A percentile compares a stretch with the other conserved stretches of the same genome.
Conservation (phyloP, 2,888 invertebrate species). For the Sicus ferrugineus region DNA sequence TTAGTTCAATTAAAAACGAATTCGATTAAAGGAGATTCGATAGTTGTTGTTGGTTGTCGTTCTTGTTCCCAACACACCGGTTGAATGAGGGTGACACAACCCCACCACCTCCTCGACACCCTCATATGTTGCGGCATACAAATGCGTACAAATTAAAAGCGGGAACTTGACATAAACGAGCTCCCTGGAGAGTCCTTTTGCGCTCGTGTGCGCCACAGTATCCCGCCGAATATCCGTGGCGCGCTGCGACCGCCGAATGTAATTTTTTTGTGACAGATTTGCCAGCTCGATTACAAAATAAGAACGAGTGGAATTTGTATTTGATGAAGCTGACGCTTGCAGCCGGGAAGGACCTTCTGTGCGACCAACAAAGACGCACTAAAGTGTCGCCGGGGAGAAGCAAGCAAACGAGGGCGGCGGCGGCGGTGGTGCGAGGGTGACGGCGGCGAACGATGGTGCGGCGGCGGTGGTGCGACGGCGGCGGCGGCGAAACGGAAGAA, state of each 20-base stretch:
- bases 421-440: neutral
- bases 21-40: slow-evolving; percentile 44
- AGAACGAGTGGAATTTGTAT: slow-evolving; percentile 42
- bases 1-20: slow-evolving; percentile 50
- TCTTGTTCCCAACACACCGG: neutral
- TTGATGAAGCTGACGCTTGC: slow-evolving; percentile 53
- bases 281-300: slow-evolving; percentile 55
- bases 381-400: slow-evolving; percentile 58
- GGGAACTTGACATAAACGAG: slow-evolving; percentile 63
- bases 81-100: neutral
- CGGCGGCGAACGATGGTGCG: no score
- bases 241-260: slow-evolving; percentile 29
- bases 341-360: neutral
- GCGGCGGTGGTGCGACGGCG: no score
- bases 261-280: slow-evolving; percentile 64
- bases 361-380: slow-evolving; percentile 39
- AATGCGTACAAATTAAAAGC: slow-evolving; percentile 55
- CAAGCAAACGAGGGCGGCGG: neutral
- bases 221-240: slow-evolving; percentile 28
- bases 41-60: slow-evolving; percentile 24
- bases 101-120: slow-evolving; percentile 24
- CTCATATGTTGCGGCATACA: slow-evolving; percentile 45
- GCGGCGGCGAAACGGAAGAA: slow-evolving; percentile 2
- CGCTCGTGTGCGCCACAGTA: slow-evolving; percentile 44
- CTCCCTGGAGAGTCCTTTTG: slow-evolving; percentile 64